Evolutionary conservation across 2,888 invertebrate genomes (phyloP), one percentile per base, ranked within the genome.

Genomic region (Bimastos eiseni): DNA sequence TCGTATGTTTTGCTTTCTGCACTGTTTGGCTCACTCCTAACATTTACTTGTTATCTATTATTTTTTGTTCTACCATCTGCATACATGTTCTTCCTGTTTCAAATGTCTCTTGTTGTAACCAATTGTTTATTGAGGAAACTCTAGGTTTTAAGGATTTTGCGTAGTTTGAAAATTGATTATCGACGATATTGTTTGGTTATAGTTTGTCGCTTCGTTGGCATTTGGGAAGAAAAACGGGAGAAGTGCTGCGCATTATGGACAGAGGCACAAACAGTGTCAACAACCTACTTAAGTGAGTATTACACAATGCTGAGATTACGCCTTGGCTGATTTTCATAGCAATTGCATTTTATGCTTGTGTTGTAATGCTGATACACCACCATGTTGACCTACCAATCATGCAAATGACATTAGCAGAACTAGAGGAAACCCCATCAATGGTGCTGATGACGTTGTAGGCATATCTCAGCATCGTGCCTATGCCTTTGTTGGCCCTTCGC

Each of bases 181-280:
- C n/a, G 6, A 1, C n/a, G 30, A 8, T 1, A n/a, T 70, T 70
- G 70, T 17, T n/a, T 70, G 70, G 11, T 55, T 93, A 36, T 92
- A 94, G 97, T 91, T 95, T 99, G 90, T 98, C 98, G 11, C 96
- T 99, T 89, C 96, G 97, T 38, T 99, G 99, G 99, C 99, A 99
- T 95, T 95, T 99, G 70, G 96, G 97, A 2, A 96, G 99, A 24
- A 99, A 99, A 96, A 99, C 99, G 0, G 99, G 99, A 3, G 99
- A 99, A 96, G 98, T 99, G 0, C 96, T 99, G 3, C 96, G 98
- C 70, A 97, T 99, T 0, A 98, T 99, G 97, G 99, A 99, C 95
- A 96, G 99, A 92, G 99, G 99, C 92, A 99, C 99, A 0, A 98
- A 98, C 93, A 98, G 98, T 90, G 98, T 99, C 93, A 98, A 98